These are phyloP conservation scores for Apocrypta bakeri DNA, from an alignment of 1,140 invertebrate genomes.

Conservation along the genomic window DNA sequence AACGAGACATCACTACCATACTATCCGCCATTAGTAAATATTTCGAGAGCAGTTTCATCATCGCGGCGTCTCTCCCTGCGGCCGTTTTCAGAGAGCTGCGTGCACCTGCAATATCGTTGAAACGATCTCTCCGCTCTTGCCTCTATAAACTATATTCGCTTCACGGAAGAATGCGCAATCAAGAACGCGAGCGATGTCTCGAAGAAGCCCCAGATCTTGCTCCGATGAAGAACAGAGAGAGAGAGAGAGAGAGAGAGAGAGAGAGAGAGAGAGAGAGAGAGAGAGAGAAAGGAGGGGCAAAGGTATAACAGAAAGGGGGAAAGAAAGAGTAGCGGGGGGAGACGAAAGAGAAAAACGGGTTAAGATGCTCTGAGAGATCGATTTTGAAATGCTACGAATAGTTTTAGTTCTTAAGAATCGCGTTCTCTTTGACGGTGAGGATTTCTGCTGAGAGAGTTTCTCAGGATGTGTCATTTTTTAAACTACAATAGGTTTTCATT, in stretches of 20 bases:
- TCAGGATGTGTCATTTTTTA: too few species aligned
- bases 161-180: constrained; percentile 36
- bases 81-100: neutral
- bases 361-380: neutral
- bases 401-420: neutral
- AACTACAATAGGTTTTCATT: too few species aligned
- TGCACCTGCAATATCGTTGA: constrained; percentile 43
- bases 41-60: constrained; percentile 31
- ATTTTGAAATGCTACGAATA: neutral
- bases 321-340: constrained; percentile 44
- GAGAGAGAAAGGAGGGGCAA: too few species aligned
- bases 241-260: neutral
- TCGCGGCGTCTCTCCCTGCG: neutral
- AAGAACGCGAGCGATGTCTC: neutral
- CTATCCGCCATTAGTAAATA: constrained; percentile 31
- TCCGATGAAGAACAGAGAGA: neutral
- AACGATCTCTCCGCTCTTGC: constrained; percentile 48
- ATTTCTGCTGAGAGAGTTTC: too few species aligned
- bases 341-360: constrained; percentile 36
- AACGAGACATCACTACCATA: neutral
- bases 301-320: too few species aligned
- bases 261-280: constrained; percentile 43
- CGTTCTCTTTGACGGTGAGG: too few species aligned
- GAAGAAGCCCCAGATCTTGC: constrained; percentile 30
- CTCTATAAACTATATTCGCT: constrained; percentile 39